These are phyloP conservation scores for Macropodus opercularis DNA, from an alignment of 2,797 vertebrate species.

Conservation along the genomic window DNA sequence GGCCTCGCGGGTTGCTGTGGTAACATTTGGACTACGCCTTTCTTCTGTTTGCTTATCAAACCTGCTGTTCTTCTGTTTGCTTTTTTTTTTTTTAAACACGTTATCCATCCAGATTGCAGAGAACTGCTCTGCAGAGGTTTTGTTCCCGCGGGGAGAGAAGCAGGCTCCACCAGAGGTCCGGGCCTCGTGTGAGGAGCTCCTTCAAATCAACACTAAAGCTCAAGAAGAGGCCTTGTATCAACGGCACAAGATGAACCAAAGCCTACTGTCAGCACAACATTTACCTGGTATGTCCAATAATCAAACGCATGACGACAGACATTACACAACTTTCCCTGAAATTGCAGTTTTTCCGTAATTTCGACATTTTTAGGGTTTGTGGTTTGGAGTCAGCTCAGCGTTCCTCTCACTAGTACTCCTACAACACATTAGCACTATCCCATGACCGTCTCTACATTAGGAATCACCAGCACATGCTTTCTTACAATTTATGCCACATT, in stretches of 20 bases:
- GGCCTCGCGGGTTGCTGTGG: constrained; percentile 27
- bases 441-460: neutral
- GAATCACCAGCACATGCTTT: too few species aligned
- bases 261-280: constrained; percentile 77
- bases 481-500: neutral
- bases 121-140: constrained; percentile 85
- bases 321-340: constrained; percentile 11
- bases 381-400: neutral
- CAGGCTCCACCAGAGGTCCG: constrained; percentile 81
- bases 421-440: too few species aligned
- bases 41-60: neutral
- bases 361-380: neutral
- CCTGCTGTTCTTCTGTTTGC: neutral
- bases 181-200: constrained; percentile 78
- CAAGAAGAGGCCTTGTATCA: constrained; percentile 87
- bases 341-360: constrained; percentile 5
- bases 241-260: constrained; percentile 71
- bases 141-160: constrained; percentile 76
- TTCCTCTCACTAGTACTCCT: too few species aligned
- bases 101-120: constrained; percentile 63
- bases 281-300: constrained; percentile 85
- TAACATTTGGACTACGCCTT: constrained; percentile 33
- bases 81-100: neutral
- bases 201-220: constrained; percentile 70
- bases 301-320: neutral